Conservation (phyloP, 2,113 vertebrate genomes). For the Paratilapia polleni region DNA sequence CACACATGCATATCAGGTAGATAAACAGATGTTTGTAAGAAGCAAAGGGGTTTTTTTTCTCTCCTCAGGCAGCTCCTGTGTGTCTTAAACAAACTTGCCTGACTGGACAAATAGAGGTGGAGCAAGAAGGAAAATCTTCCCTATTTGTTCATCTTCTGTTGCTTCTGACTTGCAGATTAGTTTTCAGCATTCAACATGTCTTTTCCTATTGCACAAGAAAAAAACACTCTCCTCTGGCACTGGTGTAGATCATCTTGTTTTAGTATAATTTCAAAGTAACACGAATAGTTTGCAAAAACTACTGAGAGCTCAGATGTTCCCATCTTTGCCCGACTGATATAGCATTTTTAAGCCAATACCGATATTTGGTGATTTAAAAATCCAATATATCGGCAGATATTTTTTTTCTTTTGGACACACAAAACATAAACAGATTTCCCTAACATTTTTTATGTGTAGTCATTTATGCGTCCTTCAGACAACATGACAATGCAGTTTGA, state of each 20-base stretch:
- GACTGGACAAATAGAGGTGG: slow-evolving; percentile 16
- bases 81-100: slow-evolving; percentile 14
- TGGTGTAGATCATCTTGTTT: background rate
- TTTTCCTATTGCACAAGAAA: background rate
- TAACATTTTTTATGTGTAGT: too few species aligned
- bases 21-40: slow-evolving; percentile 10
- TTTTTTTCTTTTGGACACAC: too few species aligned
- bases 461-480: too few species aligned
- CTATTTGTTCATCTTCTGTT: slow-evolving; percentile 1
- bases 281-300: background rate
- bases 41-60: background rate
- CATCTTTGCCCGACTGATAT: too few species aligned
- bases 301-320: background rate
- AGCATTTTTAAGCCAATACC: too few species aligned
- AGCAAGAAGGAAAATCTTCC: background rate
- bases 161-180: background rate
- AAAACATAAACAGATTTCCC: too few species aligned
- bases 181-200: background rate
- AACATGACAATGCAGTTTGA: too few species aligned
- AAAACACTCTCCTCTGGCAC: background rate
- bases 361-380: too few species aligned
- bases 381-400: too few species aligned
- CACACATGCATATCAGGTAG: background rate
- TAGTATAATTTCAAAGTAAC: background rate
- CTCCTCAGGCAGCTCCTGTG: background rate